Evolutionary conservation across 2,113 vertebrate species (phyloP).

Genomic region (Empidonax alnorum): DNA sequence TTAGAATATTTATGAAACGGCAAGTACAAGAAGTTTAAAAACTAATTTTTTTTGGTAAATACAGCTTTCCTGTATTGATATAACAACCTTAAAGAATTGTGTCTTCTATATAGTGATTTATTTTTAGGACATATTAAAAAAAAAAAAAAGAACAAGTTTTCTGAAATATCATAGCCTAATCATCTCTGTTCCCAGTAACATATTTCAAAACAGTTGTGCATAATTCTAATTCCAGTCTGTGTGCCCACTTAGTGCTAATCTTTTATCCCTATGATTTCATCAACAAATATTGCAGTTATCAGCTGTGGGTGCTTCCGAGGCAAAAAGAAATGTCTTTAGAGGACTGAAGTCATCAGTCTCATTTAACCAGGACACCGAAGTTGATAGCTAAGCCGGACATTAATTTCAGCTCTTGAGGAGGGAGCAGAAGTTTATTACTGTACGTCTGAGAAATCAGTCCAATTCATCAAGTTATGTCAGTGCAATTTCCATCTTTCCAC

Average conservation of each 20-base stretch:
- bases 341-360: not conserved
- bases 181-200: not conserved
- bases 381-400: not conserved
- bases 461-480: not conserved
- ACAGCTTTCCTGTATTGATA: not conserved
- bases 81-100: not conserved
- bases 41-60: not conserved
- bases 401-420: not conserved
- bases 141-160: not conserved
- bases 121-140: not conserved
- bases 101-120: not conserved
- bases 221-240: not conserved
- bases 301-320: not conserved
- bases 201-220: not conserved
- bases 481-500: not conserved
- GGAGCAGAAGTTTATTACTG: not conserved
- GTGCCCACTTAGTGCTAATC: not conserved
- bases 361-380: not conserved
- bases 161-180: not conserved
- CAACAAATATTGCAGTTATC: not conserved
- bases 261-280: not conserved
- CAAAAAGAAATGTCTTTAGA: not conserved
- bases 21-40: not conserved
- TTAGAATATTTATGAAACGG: not conserved
- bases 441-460: not conserved